Base-by-base conservation (phyloP, 2,113 vertebrate genomes). In the Craseonycteris thonglongyai region DNA sequence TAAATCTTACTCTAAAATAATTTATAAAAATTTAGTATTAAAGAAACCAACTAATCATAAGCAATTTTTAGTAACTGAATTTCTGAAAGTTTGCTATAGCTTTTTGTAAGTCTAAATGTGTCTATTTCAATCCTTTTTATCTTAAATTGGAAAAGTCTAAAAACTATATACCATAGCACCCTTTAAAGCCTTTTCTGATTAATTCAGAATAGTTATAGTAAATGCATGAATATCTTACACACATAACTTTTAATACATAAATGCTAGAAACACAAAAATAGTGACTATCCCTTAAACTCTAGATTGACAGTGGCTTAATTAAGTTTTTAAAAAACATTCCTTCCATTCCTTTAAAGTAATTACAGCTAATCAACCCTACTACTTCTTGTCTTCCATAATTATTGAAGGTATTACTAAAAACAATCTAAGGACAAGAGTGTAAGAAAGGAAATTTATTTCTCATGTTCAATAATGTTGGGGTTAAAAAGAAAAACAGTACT, bases 241-340 rank as follows among this genome's bases (percentile, higher is more conserved):
- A 24, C 6, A 45, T n/a, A 91, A 80, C 21, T 82, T 69, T 93
- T 69, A 81, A 83, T 65, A 96, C 38, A 87, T 42, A 95, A 93
- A 65, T 61, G 54, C 42, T 56, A 95, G 75, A 79, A 96, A 92
- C 68, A 93, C 42, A 79, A 92, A 81, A 93, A 83, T 35, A 89
- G 30, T 80, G 81, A 88, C 76, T 88, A 82, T 78, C 40, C 28
- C 86, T 85, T 69, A 38, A 88, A 82, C 54, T 83, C 91, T 72
- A 97, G 93, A 95, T 28, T 95, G 93, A 96, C 95, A 96, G 74
- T 56, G 28, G n/a, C 26, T 96, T 91, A 95, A 97, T 95, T 95
- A 96, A 90, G 58, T 86, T 89, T 96, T 81, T 56, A 91, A 83
- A 51, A 96, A 94, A 96, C 95, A 97, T 97, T 97, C 96, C 79